Evolutionary conservation across 2,113 vertebrate genomes (phyloP), one percentile per base, ranked within the genome.

Genomic region (Pygoscelis antarcticus): DNA sequence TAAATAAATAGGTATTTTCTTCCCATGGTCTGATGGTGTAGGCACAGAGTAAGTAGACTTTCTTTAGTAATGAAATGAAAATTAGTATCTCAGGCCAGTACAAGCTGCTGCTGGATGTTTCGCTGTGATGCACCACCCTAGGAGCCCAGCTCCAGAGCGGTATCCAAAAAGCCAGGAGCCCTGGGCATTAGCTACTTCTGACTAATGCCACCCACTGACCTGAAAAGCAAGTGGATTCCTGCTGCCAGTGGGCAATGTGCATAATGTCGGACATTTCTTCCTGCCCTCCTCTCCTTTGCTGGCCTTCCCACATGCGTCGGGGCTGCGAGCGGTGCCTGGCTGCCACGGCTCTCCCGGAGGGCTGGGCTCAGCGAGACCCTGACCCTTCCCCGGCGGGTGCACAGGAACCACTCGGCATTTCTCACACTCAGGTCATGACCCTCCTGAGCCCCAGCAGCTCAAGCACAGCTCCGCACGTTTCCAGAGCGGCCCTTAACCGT

Each of bases 271-370:
- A 19, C 11, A 29, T 64, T 44, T 75, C 55, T 54, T 75, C 42
- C 49, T 2, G 7, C 4, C 6, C 18, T 77, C 8, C 5, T 54
- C 27, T 77, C 9, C 38, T 32, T 55, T 7, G 2, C 7, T 71
- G 38, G 27, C 38, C 32, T 82, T 66, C 32, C 51, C 22, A 16
- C 8, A 7, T 0, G 12, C 5, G 6, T 3, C 0, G 0, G 17
- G 26, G 10, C 34, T 2, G 1, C 0, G 4, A 74, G 32, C 0
- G 0, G 17, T 42, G 49, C 25, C 29, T 3, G 2, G 26, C 22
- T 2, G 1, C 16, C 0, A 0, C 1, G 2, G 15, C 29, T 60
- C 7, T 82, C 29, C 34, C 0, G 5, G 66, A 36, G 21, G 25
- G 12, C 16, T 51, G 51, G 11, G 38, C 0, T 0, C 13, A 38